Percentiles rank a stretch among this genome's conserved stretches.
phyloP scores from a whole-genome alignment of 2,888 invertebrate species.

The Trisateles emortualis region DNA sequence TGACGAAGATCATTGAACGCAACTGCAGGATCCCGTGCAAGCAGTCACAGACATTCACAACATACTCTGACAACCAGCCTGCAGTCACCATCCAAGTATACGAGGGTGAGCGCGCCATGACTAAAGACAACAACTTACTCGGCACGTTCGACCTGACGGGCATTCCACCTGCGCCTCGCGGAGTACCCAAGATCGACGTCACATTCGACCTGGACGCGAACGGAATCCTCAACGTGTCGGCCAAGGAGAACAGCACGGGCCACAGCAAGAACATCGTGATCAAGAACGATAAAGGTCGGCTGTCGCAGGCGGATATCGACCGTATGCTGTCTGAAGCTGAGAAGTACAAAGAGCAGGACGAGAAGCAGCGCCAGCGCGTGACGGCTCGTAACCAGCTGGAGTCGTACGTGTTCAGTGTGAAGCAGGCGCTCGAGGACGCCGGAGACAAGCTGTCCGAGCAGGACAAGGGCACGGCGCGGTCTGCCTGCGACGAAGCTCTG shows the following conservation, averaged over 20 bases:
- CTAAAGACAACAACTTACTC: slow-evolving; percentile 92
- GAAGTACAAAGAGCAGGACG: slow-evolving; percentile 90
- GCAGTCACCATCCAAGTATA: slow-evolving; percentile 91
- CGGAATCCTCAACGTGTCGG: slow-evolving; percentile 94
- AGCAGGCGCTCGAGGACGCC: slow-evolving; percentile 89
- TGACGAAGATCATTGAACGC: slow-evolving; percentile 92
- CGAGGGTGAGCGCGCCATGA: slow-evolving; percentile 93
- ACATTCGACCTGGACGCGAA: slow-evolving; percentile 93
- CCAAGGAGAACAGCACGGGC: slow-evolving; percentile 89
- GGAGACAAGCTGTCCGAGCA: slow-evolving; percentile 87
- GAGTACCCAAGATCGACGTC: slow-evolving; percentile 90
- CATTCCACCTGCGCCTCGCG: slow-evolving; percentile 90
- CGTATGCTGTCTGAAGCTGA: slow-evolving; percentile 92
- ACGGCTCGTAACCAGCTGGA: slow-evolving; percentile 91
- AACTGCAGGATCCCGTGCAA: slow-evolving; percentile 91
- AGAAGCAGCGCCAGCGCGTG: slow-evolving; percentile 89
- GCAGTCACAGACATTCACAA: slow-evolving; percentile 91
- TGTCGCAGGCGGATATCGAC: slow-evolving; percentile 94
- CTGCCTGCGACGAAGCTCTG: slow-evolving; percentile 87
- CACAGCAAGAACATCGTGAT: slow-evolving; percentile 93
- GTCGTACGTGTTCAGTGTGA: slow-evolving; percentile 90
- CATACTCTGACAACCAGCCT: slow-evolving; percentile 93
- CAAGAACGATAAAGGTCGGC: slow-evolving; percentile 93
- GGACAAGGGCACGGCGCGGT: slow-evolving; percentile 86
- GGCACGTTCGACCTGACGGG: slow-evolving; percentile 90